A percentile compares a stretch with the other conserved stretches of the same genome.
Conservation (phyloP, 2,888 invertebrate genomes). For the Dione juno region DNA sequence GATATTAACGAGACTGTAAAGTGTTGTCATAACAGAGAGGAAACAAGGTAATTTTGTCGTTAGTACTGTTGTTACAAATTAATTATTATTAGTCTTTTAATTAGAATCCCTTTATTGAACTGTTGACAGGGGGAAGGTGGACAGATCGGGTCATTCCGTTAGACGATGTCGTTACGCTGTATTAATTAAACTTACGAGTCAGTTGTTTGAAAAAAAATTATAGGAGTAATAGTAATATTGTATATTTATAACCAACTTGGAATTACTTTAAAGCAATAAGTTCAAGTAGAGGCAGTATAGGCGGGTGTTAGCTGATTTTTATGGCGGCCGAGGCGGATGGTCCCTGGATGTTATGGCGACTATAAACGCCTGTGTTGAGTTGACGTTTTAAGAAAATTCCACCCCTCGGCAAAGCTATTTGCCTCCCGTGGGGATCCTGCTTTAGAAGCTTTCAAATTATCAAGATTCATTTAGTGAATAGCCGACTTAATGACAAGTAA, state of each 20-base stretch:
- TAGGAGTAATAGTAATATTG: not conserved
- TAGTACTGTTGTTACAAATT: conserved; percentile 65
- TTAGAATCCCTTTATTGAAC: conserved; percentile 66
- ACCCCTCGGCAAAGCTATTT: conserved; percentile 51
- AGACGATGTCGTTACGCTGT: conserved; percentile 55
- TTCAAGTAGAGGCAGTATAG: conserved; percentile 41
- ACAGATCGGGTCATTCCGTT: conserved; percentile 50
- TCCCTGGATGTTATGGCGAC: conserved; percentile 74
- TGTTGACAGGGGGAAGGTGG: conserved; percentile 54
- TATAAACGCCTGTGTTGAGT: conserved; percentile 74
- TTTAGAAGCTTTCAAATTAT: conserved; percentile 74
- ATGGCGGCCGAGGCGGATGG: conserved; percentile 68
- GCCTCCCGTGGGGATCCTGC: conserved; percentile 52
- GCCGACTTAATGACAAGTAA: conserved; percentile 65
- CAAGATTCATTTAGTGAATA: conserved; percentile 69
- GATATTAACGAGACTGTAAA: conserved; percentile 40
- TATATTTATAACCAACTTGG: conserved; percentile 26
- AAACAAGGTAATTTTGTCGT: conserved; percentile 57
- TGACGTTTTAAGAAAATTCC: conserved; percentile 76
- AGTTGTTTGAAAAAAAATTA: not conserved
- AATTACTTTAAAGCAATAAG: conserved; percentile 39
- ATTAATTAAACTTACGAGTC: conserved; percentile 72
- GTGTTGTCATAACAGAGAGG: conserved; percentile 49
- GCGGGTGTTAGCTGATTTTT: conserved; percentile 69
- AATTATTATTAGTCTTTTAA: conserved; percentile 75